Percentiles rank a stretch among this genome's conserved stretches.
phyloP scores from a whole-genome alignment of 2,888 invertebrate genomes.

The Bugula neritina region DNA sequence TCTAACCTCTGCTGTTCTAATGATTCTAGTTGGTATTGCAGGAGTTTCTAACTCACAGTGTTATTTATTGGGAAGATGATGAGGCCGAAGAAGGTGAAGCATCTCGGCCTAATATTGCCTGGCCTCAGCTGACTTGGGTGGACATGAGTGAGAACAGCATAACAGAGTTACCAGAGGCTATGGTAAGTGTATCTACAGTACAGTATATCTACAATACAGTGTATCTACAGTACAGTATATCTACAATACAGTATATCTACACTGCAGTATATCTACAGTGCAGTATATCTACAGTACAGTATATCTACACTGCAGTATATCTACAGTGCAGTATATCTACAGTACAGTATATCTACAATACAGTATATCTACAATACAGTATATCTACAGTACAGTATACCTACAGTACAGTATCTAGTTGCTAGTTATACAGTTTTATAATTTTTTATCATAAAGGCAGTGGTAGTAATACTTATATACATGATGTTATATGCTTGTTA shows the following conservation, averaged over 20 bases:
- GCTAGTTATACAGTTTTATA: too few relatives aligned
- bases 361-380: background rate
- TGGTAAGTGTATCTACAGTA: conserved; percentile 59
- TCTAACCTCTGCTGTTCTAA: too few relatives aligned
- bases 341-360: too few relatives aligned
- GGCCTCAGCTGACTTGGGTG: conserved; percentile 60
- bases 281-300: background rate
- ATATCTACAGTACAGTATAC: background rate
- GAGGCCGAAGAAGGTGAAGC: conserved; percentile 53
- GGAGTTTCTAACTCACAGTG: conserved; percentile 77
- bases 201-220: background rate
- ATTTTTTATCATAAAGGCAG: too few relatives aligned
- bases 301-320: too few relatives aligned
- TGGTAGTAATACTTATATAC: too few relatives aligned
- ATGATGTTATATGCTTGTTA: too few relatives aligned
- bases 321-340: too few relatives aligned
- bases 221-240: too few relatives aligned
- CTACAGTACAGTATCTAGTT: background rate
- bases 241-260: too few relatives aligned
- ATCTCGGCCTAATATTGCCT: conserved; percentile 41
- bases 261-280: too few relatives aligned
- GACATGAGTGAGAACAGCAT: conserved; percentile 76
- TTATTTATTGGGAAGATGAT: conserved; percentile 64
- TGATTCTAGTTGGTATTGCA: conserved; percentile 33
- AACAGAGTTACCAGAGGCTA: conserved; percentile 70